Conservation (phyloP, 2,888 invertebrate species). For the Trimorus sp. region DNA sequence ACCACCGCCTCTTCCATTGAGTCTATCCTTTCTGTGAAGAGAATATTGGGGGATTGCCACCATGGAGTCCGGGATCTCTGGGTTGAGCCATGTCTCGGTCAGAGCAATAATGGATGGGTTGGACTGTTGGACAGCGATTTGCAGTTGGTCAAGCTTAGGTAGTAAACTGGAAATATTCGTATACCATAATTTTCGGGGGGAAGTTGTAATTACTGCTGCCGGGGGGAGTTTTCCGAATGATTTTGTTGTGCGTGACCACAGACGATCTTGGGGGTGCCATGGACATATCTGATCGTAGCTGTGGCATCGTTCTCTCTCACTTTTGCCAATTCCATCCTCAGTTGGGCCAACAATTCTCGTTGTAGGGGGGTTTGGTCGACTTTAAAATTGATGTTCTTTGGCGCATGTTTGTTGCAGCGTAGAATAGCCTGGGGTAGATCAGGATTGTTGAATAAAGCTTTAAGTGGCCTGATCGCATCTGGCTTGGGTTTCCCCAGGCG, state of each 20-base stretch:
- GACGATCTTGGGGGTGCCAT: conserved; percentile 2
- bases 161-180: not conserved
- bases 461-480: too few species aligned
- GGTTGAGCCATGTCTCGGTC: too few species aligned
- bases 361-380: conserved; percentile 5
- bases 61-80: too few species aligned
- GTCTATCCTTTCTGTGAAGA: too few species aligned
- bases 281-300: conserved; percentile 5
- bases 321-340: not conserved
- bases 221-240: not conserved
- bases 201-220: not conserved
- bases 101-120: not conserved
- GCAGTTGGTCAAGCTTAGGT: not conserved
- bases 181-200: conserved; percentile 2
- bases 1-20: too few species aligned
- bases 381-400: not conserved
- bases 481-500: too few species aligned
- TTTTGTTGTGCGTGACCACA: not conserved
- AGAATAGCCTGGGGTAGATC: too few species aligned
- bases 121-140: not conserved
- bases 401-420: too few species aligned
- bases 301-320: not conserved
- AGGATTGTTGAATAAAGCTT: too few species aligned
- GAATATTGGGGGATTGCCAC: too few species aligned
- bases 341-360: not conserved